Conservation (phyloP, 2,113 vertebrate genomes). For the Hyla sarda region DNA sequence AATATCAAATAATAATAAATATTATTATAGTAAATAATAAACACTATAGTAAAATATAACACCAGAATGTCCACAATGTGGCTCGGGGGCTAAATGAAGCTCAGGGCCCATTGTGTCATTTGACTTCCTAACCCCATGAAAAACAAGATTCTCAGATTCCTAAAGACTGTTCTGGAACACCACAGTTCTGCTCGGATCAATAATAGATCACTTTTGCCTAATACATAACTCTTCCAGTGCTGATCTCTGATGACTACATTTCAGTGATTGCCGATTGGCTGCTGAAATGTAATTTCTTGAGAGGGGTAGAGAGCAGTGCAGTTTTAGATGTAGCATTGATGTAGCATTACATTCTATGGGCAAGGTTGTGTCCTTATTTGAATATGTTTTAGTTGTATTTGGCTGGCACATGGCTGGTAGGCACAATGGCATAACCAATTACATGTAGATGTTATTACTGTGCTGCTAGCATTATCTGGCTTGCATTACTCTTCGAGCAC, state of each 20-base stretch:
- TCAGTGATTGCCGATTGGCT: not conserved
- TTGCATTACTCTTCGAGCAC: not conserved
- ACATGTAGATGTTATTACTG: not conserved
- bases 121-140: not conserved
- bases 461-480: not conserved
- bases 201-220: not conserved
- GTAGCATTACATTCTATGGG: not conserved
- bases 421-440: not conserved
- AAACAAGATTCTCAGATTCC: not conserved
- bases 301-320: not conserved
- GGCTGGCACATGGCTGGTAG: not conserved
- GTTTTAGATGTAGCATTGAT: not conserved
- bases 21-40: too few relatives aligned
- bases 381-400: not conserved
- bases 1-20: too few relatives aligned
- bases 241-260: not conserved
- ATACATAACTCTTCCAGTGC: not conserved
- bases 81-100: not conserved
- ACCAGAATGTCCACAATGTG: not conserved
- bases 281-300: not conserved
- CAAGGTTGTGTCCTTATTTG: not conserved
- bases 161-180: not conserved
- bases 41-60: too few relatives aligned
- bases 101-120: not conserved
- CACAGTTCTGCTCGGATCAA: not conserved